A percentile compares a stretch with the other conserved stretches of the same genome.
phyloP scores from a whole-genome alignment of 2,888 invertebrate species.

The Spisula subtruncata region DNA sequence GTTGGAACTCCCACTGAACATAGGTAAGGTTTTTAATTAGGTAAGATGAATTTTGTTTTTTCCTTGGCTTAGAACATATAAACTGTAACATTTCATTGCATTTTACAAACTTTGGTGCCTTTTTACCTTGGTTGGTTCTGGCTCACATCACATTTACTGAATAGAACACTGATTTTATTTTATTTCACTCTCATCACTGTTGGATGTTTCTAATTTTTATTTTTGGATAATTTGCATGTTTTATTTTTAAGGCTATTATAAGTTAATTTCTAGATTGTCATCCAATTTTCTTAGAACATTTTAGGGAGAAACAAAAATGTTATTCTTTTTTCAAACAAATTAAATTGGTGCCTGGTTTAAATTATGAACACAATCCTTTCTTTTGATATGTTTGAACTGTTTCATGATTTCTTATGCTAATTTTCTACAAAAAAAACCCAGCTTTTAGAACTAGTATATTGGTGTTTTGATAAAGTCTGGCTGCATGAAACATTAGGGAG shows the following conservation, averaged over 20 bases:
- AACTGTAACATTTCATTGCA: conserved; percentile 17
- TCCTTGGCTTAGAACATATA: conserved; percentile 19
- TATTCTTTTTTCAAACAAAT: no score
- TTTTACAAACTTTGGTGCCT: conserved; percentile 5
- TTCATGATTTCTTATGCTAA: no score
- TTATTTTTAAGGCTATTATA: not conserved
- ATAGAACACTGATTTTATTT: conserved; percentile 7
- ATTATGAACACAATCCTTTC: no score
- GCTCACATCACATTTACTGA: not conserved
- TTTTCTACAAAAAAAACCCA: no score
- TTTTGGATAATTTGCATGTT: not conserved
- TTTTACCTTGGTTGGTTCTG: not conserved
- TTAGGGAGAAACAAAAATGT: no score
- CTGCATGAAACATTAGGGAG: no score
- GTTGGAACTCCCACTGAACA: conserved; percentile 57
- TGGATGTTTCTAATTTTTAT: not conserved
- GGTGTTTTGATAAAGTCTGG: no score
- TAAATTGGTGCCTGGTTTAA: no score
- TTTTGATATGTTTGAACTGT: no score
- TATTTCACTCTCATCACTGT: not conserved
- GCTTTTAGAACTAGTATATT: no score
- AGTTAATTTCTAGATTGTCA: no score
- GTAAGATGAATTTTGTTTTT: conserved; percentile 59
- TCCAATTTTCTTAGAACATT: no score
- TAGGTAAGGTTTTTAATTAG: conserved; percentile 65